Base-by-base conservation (phyloP, 1,140 invertebrate species). In the Phortica variegata region DNA sequence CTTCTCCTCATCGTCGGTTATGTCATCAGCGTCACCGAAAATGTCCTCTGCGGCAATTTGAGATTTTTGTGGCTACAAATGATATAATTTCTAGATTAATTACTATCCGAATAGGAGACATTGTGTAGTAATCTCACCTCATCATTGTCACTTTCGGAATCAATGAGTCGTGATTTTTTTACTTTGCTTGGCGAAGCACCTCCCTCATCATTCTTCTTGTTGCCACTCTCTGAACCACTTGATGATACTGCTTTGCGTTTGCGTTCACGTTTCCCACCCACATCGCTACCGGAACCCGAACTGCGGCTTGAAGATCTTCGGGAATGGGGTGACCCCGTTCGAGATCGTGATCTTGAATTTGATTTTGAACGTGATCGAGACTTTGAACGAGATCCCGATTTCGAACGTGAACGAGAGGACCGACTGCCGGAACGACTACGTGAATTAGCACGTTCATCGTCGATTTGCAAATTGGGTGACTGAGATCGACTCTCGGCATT, bases 1-100 rank as follows among this genome's bases (percentile, higher is more conserved):
- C 26, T 80, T 74, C 59, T 79, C 49, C 12, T 83, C 85, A 53
- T 90, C 88, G 33, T 89, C 86, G 75, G 90, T 95, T 15, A 95
- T 95, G 68, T 95, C 93, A 60, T 90, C 91, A 19, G 91, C 92
- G 78, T 94, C 93, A 32, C 93, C 94, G 79, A 97, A 97, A 17
- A 97, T 79, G 32, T 91, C 91, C 51, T 88, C 85, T 6, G 89
- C 89, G 12, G 66, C 70, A 1, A 71, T 39, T 41, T 48, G 63
- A 0, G 65, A 55, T 46, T 66, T 57, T 18, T 66, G 48, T 4
- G 17, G 13, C 68, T 72, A 10, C 3, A 55, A 45, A n/a, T 12
- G 15, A 23, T 8, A 26, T 6, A 2, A 39, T 17, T 34, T 12
- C 4, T 23, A 12, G 3, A 4, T n/a, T 2, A 33, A n/a, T 39